A percentile compares a stretch with the other conserved stretches of the same genome.
Evolutionary conservation across 92 coral and sea anemone genomes (phyloP).

Genomic region (Phymanthus crucifer): DNA sequence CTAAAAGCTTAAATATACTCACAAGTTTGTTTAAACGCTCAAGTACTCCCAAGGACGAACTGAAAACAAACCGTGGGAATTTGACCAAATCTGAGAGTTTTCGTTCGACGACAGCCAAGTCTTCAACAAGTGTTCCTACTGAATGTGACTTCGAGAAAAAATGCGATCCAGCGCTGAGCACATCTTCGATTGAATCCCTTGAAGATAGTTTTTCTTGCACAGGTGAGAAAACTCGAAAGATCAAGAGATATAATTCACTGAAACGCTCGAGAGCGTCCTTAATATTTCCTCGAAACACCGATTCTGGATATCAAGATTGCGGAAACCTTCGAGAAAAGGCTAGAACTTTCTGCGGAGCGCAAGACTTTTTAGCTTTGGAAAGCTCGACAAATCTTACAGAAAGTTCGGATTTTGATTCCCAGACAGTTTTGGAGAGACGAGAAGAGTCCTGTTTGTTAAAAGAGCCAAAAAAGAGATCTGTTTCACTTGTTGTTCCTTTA

Average conservation of each 20-base stretch:
- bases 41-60: slow-evolving; percentile 35
- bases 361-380: slow-evolving; percentile 11
- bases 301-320: slow-evolving; percentile 25
- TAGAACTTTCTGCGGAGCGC: slow-evolving; percentile 43
- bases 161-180: slow-evolving; percentile 37
- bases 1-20: slow-evolving; percentile 74
- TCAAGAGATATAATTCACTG: slow-evolving; percentile 68
- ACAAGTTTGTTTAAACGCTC: slow-evolving; percentile 77
- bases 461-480: slow-evolving; percentile 20
- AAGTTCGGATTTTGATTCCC: slow-evolving; percentile 6
- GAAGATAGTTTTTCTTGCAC: slow-evolving; percentile 41
- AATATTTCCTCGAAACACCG: slow-evolving; percentile 52
- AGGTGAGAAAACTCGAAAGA: slow-evolving; percentile 22
- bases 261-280: slow-evolving; percentile 74
- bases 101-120: slow-evolving; percentile 2
- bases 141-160: slow-evolving; percentile 24
- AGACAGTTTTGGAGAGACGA: not conserved
- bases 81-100: slow-evolving; percentile 5
- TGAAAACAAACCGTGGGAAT: slow-evolving; percentile 68
- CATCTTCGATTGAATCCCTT: slow-evolving; percentile 53
- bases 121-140: slow-evolving; percentile 18
- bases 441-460: not conserved
- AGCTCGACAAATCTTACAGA: not conserved
- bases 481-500: slow-evolving; percentile 26
- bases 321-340: slow-evolving; percentile 52